phyloP scores from a whole-genome alignment of 2,888 invertebrate species.

The Anorthoa munda region DNA sequence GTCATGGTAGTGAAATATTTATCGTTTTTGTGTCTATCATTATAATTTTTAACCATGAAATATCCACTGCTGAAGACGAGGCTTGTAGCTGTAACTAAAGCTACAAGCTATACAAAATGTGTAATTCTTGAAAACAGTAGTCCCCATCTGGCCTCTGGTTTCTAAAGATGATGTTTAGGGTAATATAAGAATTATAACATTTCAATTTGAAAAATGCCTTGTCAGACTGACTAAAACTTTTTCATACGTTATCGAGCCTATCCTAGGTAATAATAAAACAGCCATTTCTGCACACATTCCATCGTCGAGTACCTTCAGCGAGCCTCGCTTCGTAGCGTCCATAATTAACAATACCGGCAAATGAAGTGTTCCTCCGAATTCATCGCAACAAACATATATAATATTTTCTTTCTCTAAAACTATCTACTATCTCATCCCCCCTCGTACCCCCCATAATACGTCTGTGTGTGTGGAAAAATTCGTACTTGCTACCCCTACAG shows the following conservation, averaged over 20 bases:
- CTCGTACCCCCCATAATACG: slow-evolving; percentile 64
- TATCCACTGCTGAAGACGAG: too few species aligned
- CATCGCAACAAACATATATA: slow-evolving; percentile 79
- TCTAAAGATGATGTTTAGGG: not conserved
- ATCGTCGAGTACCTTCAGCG: not conserved
- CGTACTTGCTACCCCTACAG: slow-evolving; percentile 77
- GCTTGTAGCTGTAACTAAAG: too few species aligned
- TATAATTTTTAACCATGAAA: too few species aligned
- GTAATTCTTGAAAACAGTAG: not conserved
- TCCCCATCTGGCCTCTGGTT: not conserved
- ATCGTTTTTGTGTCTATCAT: too few species aligned
- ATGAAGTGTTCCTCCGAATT: slow-evolving; percentile 75
- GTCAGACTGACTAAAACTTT: not conserved
- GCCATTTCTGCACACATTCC: not conserved
- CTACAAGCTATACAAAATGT: too few species aligned
- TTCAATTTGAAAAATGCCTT: not conserved
- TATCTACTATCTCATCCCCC: slow-evolving; percentile 85
- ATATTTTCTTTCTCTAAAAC: slow-evolving; percentile 88
- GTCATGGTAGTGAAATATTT: not conserved
- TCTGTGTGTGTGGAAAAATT: slow-evolving; percentile 76
- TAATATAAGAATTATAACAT: too few species aligned
- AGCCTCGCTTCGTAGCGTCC: too few species aligned
- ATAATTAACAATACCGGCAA: slow-evolving; percentile 68
- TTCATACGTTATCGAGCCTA: not conserved
- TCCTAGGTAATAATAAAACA: slow-evolving; percentile 6